Evolutionary conservation across 2,888 invertebrate genomes (phyloP).

Genomic region (Tiliacea citrago): DNA sequence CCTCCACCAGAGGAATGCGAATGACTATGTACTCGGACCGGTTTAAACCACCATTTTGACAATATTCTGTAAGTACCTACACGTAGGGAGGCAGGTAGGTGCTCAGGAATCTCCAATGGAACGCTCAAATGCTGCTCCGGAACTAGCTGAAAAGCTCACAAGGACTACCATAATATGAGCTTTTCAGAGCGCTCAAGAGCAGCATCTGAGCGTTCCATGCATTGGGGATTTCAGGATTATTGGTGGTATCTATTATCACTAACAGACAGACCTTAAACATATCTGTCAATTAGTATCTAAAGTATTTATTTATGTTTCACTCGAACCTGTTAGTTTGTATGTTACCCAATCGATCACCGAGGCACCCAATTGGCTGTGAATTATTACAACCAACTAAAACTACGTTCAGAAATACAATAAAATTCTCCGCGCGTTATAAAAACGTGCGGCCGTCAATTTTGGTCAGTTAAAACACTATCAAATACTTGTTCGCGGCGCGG

Average conservation of each 20-base stretch:
- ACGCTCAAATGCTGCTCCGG: not conserved
- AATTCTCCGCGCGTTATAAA: conserved; percentile 49
- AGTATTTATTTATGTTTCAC: not conserved
- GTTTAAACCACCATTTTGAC: not conserved
- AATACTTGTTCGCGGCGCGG: conserved; percentile 15
- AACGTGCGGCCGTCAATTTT: conserved; percentile 46
- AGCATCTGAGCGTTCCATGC: no score
- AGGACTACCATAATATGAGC: no score
- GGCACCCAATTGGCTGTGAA: conserved; percentile 29
- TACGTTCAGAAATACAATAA: conserved; percentile 41
- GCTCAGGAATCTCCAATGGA: not conserved
- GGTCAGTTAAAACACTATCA: conserved; percentile 41
- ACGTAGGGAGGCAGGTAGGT: not conserved
- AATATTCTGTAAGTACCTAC: not conserved
- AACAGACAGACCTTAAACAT: not conserved
- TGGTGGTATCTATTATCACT: no score
- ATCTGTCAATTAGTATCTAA: conserved; percentile 4
- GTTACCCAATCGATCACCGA: conserved; percentile 26
- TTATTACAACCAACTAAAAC: conserved; percentile 32
- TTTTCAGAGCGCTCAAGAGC: no score
- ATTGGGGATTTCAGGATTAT: no score
- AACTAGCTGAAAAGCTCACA: not conserved
- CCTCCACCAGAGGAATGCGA: not conserved
- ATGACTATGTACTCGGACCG: not conserved
- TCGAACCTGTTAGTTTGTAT: conserved; percentile 5